Evolutionary conservation across 2,113 vertebrate genomes (phyloP).

Genomic region (Halichoerus grypus): DNA sequence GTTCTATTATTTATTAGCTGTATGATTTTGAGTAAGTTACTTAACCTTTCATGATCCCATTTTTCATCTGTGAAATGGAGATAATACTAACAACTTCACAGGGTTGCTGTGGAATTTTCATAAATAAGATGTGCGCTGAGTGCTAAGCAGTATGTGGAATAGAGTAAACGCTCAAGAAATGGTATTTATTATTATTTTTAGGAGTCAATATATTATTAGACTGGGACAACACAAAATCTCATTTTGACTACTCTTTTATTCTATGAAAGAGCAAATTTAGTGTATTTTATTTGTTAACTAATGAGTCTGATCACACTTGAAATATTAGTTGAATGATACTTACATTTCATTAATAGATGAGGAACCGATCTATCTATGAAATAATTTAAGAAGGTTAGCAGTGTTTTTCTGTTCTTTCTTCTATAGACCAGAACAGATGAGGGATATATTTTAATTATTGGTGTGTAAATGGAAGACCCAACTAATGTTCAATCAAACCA

Average conservation of each 20-base stretch:
- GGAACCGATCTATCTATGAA: neutral
- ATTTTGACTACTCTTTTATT: neutral
- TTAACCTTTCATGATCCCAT: neutral
- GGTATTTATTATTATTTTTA: neutral
- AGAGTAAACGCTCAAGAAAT: neutral
- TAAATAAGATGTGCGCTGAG: neutral
- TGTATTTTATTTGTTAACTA: neutral
- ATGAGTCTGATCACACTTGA: neutral
- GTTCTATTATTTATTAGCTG: neutral
- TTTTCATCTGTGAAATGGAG: slow-evolving; percentile 14
- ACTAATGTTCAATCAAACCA: neutral
- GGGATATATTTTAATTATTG: neutral
- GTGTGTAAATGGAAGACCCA: neutral
- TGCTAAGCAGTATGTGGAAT: neutral
- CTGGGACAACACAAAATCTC: neutral
- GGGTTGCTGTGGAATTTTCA: neutral
- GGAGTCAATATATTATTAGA: neutral
- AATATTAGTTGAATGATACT: neutral
- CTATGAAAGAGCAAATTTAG: neutral
- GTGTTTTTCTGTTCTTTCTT: neutral
- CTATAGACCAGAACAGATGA: neutral
- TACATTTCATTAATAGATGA: neutral
- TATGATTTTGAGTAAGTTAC: neutral
- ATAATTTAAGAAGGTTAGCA: neutral
- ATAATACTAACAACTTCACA: neutral